Evolutionary conservation across 2,797 vertebrate genomes (phyloP).

Genomic region (Huso huso): DNA sequence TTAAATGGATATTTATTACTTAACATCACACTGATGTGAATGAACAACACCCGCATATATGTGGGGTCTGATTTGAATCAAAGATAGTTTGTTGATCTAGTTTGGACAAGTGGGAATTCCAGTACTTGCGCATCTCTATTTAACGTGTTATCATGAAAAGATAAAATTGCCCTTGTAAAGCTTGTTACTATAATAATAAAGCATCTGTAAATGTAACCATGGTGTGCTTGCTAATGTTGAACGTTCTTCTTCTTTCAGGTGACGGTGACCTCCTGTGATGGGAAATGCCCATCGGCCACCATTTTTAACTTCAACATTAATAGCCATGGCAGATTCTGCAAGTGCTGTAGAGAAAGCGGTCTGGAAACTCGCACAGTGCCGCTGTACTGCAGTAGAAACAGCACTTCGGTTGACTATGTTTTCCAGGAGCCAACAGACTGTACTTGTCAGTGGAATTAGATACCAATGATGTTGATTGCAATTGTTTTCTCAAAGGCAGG

Average conservation of each 20-base stretch:
- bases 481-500: neutral
- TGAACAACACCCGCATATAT: too few species aligned
- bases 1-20: too few species aligned
- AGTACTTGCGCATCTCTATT: too few species aligned
- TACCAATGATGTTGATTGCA: conserved; percentile 7
- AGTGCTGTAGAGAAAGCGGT: conserved; percentile 86
- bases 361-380: conserved; percentile 77
- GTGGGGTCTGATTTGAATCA: too few species aligned
- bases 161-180: neutral
- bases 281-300: conserved; percentile 93
- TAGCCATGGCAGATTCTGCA: conserved; percentile 92
- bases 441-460: conserved; percentile 92
- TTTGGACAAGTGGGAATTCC: too few species aligned
- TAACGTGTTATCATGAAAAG: too few species aligned
- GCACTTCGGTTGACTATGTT: conserved; percentile 75
- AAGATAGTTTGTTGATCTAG: too few species aligned
- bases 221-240: conserved; percentile 9
- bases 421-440: conserved; percentile 91
- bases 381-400: conserved; percentile 85
- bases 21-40: too few species aligned
- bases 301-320: conserved; percentile 98
- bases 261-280: conserved; percentile 89
- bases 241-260: conserved; percentile 55
- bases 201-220: neutral
- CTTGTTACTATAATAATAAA: neutral